phyloP scores from a whole-genome alignment of 2,888 invertebrate species.

The Stenichneumon culpator region DNA sequence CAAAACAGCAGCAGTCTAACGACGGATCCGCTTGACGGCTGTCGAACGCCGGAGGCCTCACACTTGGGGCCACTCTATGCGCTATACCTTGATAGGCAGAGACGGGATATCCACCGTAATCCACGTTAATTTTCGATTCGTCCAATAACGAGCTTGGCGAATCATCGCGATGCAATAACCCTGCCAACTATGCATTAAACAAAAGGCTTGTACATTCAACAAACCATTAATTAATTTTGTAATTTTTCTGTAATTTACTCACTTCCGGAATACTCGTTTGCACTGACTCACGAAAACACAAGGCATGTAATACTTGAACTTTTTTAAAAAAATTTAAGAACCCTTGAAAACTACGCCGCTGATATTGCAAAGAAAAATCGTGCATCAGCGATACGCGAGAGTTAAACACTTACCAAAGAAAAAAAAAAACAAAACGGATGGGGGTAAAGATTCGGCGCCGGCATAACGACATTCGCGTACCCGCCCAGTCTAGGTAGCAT shows the following conservation, averaged over 20 bases:
- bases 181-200: no score
- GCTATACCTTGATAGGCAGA: neutral
- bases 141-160: neutral
- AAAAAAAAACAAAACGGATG: conserved; percentile 15
- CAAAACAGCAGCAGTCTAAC: conserved; percentile 57
- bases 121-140: neutral
- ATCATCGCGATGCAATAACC: neutral
- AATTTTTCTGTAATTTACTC: no score
- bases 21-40: conserved; percentile 67
- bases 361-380: no score
- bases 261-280: no score
- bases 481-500: conserved; percentile 80
- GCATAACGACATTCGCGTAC: conserved; percentile 71
- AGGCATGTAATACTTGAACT: no score
- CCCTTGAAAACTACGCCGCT: no score
- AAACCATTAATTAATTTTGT: no score
- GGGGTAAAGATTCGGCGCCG: conserved; percentile 71
- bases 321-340: no score
- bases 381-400: no score
- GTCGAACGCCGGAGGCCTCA: conserved; percentile 60
- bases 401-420: conserved; percentile 1
- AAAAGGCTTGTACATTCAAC: no score
- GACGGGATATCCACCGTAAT: neutral
- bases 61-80: neutral
- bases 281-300: no score